Evolutionary conservation across 2,113 vertebrate genomes (phyloP), one percentile per base, ranked within the genome.

Genomic region (Anolis carolinensis): DNA sequence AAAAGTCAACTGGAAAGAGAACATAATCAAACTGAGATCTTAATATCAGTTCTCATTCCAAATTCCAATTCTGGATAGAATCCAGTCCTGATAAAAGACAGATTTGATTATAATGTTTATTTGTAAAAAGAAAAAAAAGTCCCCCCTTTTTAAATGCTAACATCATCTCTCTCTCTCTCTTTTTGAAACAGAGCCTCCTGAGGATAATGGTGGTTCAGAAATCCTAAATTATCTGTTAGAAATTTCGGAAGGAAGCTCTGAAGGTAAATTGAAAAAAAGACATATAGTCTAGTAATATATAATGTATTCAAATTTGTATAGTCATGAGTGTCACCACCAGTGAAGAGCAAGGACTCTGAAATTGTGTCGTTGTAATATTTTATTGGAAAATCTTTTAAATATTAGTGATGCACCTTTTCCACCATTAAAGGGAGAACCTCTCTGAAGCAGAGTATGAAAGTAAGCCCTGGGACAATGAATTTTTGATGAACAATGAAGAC

Each of bases 151-250:
- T 79, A 68, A 32, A 78, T 82, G 88, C 68, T 92, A 63, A 90
- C 50, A 77, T 81, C 18, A 0, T 7, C 86, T 82, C 8, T 62
- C 44, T 76, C 44, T 76, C 13, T 84, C 9, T 77, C 16, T 20
- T 86, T 50, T 14, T 82, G 86, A 86, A 94, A 71, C 93, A 99
- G 99, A 99, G 93, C 97, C 98, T 89, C 99, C 99, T 2, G 96
- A 97, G 90, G 99, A 99, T 93, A 98, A 97, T 13, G 99, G 99
- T 7, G 99, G 99, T 88, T 98, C 98, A 2, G 98, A 98, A 93
- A 98, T 98, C 89, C 96, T 99, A 0, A 98, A 97, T 23, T 99
- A 99, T 83, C 94, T 99, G 79, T 93, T 99, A 78, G 98, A 99
- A 95, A 97, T 98, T 91, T 98, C 98, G 65, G 97, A 99, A 94